Evolutionary conservation across 2,888 invertebrate species (phyloP).

Genomic region (Biston stratarius): DNA sequence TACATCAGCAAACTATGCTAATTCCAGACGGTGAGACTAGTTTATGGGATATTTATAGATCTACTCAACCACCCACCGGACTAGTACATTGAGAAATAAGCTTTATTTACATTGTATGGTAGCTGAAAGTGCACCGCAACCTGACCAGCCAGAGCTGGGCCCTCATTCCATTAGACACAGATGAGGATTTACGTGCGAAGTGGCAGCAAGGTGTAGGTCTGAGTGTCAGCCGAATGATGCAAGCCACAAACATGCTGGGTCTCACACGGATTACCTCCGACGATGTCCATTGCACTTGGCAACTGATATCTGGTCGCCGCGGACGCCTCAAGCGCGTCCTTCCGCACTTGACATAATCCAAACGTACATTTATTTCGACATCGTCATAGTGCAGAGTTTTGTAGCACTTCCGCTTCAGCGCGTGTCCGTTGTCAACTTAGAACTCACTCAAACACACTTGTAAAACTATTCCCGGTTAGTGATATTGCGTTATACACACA

Average conservation of each 20-base stretch:
- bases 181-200: constrained; percentile 64
- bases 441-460: constrained; percentile 73
- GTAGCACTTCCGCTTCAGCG: constrained; percentile 66
- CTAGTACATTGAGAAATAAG: constrained; percentile 57
- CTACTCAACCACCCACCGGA: constrained; percentile 68
- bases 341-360: constrained; percentile 70
- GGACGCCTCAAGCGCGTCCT: constrained; percentile 74
- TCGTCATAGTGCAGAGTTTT: constrained; percentile 70
- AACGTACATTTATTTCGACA: constrained; percentile 75
- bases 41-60: constrained; percentile 78
- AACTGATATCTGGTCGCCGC: constrained; percentile 64
- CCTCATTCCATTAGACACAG: constrained; percentile 36
- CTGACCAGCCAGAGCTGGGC: constrained; percentile 52
- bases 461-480: constrained; percentile 55
- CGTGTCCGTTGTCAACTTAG: constrained; percentile 62
- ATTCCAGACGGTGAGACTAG: constrained; percentile 60
- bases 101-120: constrained; percentile 46
- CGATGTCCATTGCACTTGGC: constrained; percentile 79
- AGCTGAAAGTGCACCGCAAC: constrained; percentile 57
- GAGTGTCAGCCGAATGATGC: constrained; percentile 56
- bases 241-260: constrained; percentile 72
- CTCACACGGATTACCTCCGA: constrained; percentile 79
- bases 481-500: constrained; percentile 61
- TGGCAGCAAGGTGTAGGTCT: constrained; percentile 63
- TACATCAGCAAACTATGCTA: constrained; percentile 47